A percentile compares a stretch with the other conserved stretches of the same genome.
Conservation (phyloP, 2,113 vertebrate species). For the Cnemophilus loriae region DNA sequence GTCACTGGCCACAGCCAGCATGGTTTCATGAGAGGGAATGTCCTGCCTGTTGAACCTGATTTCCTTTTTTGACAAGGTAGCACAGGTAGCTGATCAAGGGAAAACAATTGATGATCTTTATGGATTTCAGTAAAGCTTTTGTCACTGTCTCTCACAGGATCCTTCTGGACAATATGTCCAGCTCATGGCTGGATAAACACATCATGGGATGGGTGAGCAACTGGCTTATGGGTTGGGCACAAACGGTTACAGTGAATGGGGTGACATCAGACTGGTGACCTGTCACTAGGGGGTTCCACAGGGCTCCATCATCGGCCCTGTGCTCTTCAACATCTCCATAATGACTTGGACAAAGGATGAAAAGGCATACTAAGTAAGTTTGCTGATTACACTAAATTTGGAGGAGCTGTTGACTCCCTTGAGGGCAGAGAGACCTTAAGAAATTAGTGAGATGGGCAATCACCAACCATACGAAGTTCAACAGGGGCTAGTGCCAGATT, state of each 20-base stretch:
- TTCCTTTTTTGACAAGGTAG: background rate
- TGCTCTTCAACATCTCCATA: background rate
- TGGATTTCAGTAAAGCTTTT: background rate
- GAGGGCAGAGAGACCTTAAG: background rate
- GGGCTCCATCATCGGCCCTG: background rate
- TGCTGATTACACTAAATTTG: background rate
- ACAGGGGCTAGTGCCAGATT: fast-evolving
- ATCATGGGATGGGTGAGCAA: background rate
- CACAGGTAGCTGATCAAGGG: background rate
- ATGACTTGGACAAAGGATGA: background rate
- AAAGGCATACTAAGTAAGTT: background rate
- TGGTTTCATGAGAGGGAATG: background rate
- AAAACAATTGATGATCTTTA: background rate
- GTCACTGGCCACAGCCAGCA: background rate
- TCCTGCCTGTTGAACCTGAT: background rate
- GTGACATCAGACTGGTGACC: no score
- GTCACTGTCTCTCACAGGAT: fast-evolving
- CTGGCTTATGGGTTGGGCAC: background rate
- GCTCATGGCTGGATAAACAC: background rate
- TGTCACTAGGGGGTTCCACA: background rate
- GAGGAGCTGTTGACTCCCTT: background rate
- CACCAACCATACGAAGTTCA: background rate
- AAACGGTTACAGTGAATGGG: background rate
- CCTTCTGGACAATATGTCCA: background rate
- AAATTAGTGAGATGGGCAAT: background rate